Percentiles rank a stretch among this genome's conserved stretches.
Evolutionary conservation across 2,888 invertebrate genomes (phyloP).

Genomic region (Pyrocoelia pectoralis): DNA sequence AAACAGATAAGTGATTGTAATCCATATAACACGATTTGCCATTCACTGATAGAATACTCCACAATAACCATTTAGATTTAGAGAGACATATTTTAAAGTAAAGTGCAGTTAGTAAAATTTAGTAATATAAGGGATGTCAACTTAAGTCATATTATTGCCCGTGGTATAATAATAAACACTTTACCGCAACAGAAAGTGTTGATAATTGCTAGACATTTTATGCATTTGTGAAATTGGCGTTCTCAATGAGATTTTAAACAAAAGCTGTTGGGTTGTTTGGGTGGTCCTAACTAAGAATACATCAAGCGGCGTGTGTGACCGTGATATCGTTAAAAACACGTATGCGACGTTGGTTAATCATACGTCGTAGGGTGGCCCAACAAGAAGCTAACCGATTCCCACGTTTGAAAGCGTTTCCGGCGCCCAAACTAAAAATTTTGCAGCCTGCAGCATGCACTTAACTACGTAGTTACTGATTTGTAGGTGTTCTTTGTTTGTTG

Average conservation of each 20-base stretch:
- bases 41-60: too few species aligned
- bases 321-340: conserved; percentile 37
- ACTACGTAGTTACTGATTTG: conserved; percentile 47
- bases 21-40: too few species aligned
- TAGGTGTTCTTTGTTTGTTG: conserved; percentile 51
- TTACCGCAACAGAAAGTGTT: too few species aligned
- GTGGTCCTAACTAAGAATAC: conserved; percentile 25
- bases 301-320: conserved; percentile 35
- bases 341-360: conserved; percentile 41
- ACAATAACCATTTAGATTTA: too few species aligned
- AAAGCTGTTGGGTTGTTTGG: conserved; percentile 18
- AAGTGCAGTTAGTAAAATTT: too few species aligned
- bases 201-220: background rate
- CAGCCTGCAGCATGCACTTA: conserved; percentile 37
- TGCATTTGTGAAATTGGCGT: background rate
- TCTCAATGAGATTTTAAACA: conserved; percentile 6
- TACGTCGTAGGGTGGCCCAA: conserved; percentile 40
- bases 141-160: too few species aligned
- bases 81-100: too few species aligned
- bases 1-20: too few species aligned
- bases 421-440: conserved; percentile 40
- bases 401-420: conserved; percentile 44
- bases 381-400: conserved; percentile 37
- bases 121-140: too few species aligned
- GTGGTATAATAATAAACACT: too few species aligned